Evolutionary conservation across 2,797 vertebrate genomes (phyloP), one percentile per base, ranked within the genome.

Genomic region (Zenarchopterus dispar): DNA sequence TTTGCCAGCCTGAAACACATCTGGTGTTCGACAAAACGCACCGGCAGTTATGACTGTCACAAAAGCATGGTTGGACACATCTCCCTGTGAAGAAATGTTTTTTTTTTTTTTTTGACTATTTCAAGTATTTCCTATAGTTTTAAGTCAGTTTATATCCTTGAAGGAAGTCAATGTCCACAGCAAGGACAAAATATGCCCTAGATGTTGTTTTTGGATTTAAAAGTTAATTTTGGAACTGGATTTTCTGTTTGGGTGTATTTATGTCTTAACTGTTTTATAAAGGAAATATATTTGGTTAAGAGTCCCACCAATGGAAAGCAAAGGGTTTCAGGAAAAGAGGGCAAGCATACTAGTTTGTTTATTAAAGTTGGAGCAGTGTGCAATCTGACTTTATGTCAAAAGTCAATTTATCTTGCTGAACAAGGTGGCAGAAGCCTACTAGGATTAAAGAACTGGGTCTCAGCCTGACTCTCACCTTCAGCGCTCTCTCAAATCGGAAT

Each of bases 401-500:
- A 88, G 88, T 90, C 85, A 67, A 91, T 92, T 88, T 86, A 89
- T 91, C 90, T 90, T 87, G 73, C 74, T 77, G 87, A 91, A 91
- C 84, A 82, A 91, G 87, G 80, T 81, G 85, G 85, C 82, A 84
- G 81, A 69, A 83, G 78, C 82, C 64, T 33, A 73, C 64, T 75
- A 74, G 83, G 84, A 91, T 92, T 91, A 90, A 91, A 91, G 85
- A 88, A 90, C 73, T 86, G 75, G 88, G 88, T 88, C 85, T 83
- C 73, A 19, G 78, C 80, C 79, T 59, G 84, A 82, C 88, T 87
- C 86, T 91, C 89, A 90, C 89, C 88, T 90, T 90, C 86, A 88
- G 85, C 80, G 55, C 82, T 88, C 85, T 87, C 84, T 88, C 84
- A 82, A 78, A 85, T 67, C 28, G 84, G 89, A 93, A 93, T 93